Percentiles rank a stretch among this genome's conserved stretches.
Conservation (phyloP, 2,113 vertebrate genomes). For the Meriones unguiculatus region DNA sequence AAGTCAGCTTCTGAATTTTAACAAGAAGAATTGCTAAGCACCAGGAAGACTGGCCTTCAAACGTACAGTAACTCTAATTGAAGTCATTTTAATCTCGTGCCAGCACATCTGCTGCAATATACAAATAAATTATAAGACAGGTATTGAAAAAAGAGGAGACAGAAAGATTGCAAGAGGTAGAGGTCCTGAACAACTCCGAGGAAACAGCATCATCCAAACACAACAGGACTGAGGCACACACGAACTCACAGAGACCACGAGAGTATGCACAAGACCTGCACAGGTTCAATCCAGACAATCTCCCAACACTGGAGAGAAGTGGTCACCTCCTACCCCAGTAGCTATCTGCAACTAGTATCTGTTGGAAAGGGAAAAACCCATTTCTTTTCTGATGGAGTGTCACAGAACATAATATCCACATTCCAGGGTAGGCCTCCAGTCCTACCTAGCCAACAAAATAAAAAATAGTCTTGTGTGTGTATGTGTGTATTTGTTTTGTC, state of each 20-base stretch:
- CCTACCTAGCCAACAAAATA: background rate
- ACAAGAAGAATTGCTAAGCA: constrained; percentile 41
- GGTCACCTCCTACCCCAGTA: no score
- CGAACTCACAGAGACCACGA: background rate
- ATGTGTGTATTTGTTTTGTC: background rate
- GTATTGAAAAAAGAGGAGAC: no score
- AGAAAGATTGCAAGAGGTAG: background rate
- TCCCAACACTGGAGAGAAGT: background rate
- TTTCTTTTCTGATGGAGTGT: background rate
- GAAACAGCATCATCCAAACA: background rate
- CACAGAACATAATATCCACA: background rate
- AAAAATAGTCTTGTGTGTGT: background rate
- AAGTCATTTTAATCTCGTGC: background rate
- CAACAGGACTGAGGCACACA: background rate
- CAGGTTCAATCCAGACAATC: background rate
- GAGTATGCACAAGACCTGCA: no score
- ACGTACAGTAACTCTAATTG: background rate
- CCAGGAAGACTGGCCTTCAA: constrained; percentile 15
- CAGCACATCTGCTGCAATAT: background rate
- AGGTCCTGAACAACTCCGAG: background rate
- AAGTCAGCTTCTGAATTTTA: constrained; percentile 16
- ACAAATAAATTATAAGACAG: constrained; percentile 8
- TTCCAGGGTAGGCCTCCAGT: background rate
- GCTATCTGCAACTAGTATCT: background rate
- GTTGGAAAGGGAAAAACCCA: background rate